Conservation (phyloP, 2,888 invertebrate genomes). For the Liodrosophila aerea region DNA sequence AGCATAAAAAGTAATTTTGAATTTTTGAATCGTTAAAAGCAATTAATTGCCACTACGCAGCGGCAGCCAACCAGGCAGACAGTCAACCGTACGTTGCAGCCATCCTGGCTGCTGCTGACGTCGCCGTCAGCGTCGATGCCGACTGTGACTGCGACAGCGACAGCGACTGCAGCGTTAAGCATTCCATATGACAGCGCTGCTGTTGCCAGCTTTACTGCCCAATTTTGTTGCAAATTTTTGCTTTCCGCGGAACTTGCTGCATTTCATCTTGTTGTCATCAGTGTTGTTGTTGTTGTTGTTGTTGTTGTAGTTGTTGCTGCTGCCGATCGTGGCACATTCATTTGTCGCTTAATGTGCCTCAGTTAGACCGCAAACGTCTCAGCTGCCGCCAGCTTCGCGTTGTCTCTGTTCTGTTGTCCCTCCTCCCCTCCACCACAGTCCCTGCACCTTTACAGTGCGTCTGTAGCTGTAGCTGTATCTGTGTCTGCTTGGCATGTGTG, state of each 20-base stretch:
- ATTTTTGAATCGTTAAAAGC: constrained; percentile 78
- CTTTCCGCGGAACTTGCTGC: constrained; percentile 76
- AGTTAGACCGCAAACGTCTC: constrained; percentile 51
- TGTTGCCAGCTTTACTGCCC: constrained; percentile 68
- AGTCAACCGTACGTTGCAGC: constrained; percentile 34
- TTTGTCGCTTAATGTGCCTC: constrained; percentile 76
- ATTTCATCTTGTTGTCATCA: constrained; percentile 72
- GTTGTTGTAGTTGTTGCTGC: constrained; percentile 29
- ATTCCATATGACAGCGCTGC: constrained; percentile 50
- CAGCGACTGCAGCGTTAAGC: too few species aligned
- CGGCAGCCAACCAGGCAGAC: constrained; percentile 48
- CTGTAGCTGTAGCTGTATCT: constrained; percentile 70
- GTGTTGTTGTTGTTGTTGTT: constrained; percentile 26
- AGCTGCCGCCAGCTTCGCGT: constrained; percentile 3
- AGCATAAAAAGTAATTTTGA: constrained; percentile 74
- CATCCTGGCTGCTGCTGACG: constrained; percentile 57
- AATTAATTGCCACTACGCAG: constrained; percentile 74
- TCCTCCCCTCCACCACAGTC: constrained; percentile 1
- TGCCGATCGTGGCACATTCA: constrained; percentile 73
- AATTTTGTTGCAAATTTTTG: constrained; percentile 76
- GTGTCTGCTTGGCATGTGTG: constrained; percentile 75
- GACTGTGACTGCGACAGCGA: too few species aligned
- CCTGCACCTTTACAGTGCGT: constrained; percentile 14
- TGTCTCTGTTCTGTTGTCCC: not conserved
- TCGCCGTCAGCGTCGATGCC: constrained; percentile 17